A percentile compares a stretch with the other conserved stretches of the same genome.
Conservation (phyloP, 2,888 invertebrate species). For the Steromphala cineraria region DNA sequence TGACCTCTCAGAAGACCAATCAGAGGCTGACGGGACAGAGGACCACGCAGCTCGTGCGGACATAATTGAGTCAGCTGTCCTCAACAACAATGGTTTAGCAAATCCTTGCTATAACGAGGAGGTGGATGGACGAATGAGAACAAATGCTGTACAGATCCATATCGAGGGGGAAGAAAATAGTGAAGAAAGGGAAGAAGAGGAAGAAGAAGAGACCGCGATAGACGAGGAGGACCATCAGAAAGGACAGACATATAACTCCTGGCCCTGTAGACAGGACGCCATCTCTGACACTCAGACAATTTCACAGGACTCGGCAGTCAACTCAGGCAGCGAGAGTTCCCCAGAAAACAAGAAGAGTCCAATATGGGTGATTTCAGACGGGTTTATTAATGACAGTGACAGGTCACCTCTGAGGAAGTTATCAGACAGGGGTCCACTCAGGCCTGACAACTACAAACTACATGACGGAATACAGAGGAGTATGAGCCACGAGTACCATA, state of each 20-base stretch:
- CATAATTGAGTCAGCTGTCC: background rate
- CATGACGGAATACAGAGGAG: slow-evolving; percentile 17
- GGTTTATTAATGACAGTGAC: background rate
- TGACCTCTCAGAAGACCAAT: background rate
- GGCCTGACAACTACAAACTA: background rate
- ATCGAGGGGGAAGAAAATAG: background rate
- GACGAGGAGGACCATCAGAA: background rate
- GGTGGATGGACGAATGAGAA: background rate
- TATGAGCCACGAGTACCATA: slow-evolving; percentile 31
- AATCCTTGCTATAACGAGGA: background rate
- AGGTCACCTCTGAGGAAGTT: background rate
- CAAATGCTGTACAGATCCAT: background rate
- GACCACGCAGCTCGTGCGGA: background rate
- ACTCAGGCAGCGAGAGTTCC: slow-evolving; percentile 25
- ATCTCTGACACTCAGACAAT: background rate
- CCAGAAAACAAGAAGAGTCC: slow-evolving; percentile 22
- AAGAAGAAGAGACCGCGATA: background rate
- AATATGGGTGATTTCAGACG: slow-evolving; percentile 26
- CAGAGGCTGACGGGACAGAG: background rate
- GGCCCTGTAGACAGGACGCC: background rate
- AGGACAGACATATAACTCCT: background rate
- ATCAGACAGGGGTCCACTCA: slow-evolving; percentile 27
- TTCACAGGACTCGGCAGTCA: slow-evolving; percentile 21
- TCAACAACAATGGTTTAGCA: slow-evolving; percentile 5
- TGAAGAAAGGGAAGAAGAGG: background rate